phyloP scores from a whole-genome alignment of 2,797 vertebrate genomes.

The Siniperca obscura region DNA sequence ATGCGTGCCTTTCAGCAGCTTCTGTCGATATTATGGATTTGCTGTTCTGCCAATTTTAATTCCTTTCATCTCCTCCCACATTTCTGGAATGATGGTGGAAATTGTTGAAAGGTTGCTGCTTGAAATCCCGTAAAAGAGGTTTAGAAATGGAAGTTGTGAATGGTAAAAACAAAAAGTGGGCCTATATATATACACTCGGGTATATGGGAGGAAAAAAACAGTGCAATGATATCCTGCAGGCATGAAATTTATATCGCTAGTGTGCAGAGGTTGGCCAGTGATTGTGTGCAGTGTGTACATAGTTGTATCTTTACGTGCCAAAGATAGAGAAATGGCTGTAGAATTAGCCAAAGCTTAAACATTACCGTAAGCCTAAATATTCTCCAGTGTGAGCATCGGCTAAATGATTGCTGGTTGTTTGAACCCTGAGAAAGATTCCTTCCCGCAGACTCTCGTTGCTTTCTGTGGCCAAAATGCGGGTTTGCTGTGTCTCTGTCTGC shows the following conservation, averaged over 20 bases:
- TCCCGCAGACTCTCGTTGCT: background rate
- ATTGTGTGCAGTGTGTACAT: background rate
- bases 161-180: conserved; percentile 15
- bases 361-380: background rate
- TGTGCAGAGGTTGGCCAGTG: conserved; percentile 28
- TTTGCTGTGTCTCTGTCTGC: conserved; percentile 66
- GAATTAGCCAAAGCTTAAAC: background rate
- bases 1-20: conserved; percentile 64
- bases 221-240: conserved; percentile 40
- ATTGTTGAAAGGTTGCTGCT: conserved; percentile 53
- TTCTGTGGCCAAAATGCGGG: background rate
- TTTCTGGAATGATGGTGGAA: conserved; percentile 55
- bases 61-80: conserved; percentile 72
- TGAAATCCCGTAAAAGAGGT: conserved; percentile 30
- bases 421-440: background rate
- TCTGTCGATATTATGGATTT: conserved; percentile 71
- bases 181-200: background rate
- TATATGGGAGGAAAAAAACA: background rate
- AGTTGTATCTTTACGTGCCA: conserved; percentile 23
- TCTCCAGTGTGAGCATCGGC: background rate
- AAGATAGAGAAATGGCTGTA: background rate
- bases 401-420: background rate
- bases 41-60: conserved; percentile 72
- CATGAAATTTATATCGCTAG: conserved; percentile 29
- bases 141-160: conserved; percentile 46